Evolutionary conservation across 2,888 invertebrate species (phyloP).

Genomic region (Caenorhabditis becei): DNA sequence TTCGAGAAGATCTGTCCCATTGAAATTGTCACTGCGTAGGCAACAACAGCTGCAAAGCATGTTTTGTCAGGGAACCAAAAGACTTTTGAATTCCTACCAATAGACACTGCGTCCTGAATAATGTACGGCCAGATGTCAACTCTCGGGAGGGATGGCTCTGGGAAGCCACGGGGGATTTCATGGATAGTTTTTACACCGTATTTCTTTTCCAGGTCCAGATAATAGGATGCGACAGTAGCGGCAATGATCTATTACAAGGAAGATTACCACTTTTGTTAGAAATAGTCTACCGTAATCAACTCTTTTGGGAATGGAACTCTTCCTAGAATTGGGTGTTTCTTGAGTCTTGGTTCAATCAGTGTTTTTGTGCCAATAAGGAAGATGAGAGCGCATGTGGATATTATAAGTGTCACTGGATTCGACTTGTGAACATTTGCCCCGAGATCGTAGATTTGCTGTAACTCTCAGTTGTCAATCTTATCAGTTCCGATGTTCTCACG

Average conservation of each 20-base stretch:
- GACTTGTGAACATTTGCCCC: slow-evolving; percentile 46
- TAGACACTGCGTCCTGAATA: slow-evolving; percentile 83
- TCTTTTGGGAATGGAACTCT: slow-evolving; percentile 74
- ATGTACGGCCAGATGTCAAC: slow-evolving; percentile 81
- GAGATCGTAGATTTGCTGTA: slow-evolving; percentile 61
- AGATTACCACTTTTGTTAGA: background rate
- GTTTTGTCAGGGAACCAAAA: background rate
- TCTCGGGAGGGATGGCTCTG: slow-evolving; percentile 77
- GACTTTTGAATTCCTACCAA: slow-evolving; percentile 68
- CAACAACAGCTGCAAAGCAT: slow-evolving; percentile 81
- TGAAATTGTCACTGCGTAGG: slow-evolving; percentile 83
- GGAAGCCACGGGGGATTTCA: slow-evolving; percentile 82
- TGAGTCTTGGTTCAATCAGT: slow-evolving; percentile 53
- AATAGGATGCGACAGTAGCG: slow-evolving; percentile 78
- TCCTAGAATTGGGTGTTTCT: slow-evolving; percentile 10
- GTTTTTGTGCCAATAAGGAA: slow-evolving; percentile 50
- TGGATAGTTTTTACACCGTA: slow-evolving; percentile 82
- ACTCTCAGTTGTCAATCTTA: background rate
- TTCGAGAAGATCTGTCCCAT: slow-evolving; percentile 83
- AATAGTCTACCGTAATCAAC: slow-evolving; percentile 65
- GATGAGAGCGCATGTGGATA: slow-evolving; percentile 43
- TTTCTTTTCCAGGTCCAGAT: slow-evolving; percentile 78
- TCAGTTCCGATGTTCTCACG: slow-evolving; percentile 38
- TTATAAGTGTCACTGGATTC: slow-evolving; percentile 57
- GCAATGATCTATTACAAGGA: slow-evolving; percentile 81